These are phyloP conservation scores for Corythaeola cristata DNA, from an alignment of 2,113 vertebrate species.

Conservation along the genomic window DNA sequence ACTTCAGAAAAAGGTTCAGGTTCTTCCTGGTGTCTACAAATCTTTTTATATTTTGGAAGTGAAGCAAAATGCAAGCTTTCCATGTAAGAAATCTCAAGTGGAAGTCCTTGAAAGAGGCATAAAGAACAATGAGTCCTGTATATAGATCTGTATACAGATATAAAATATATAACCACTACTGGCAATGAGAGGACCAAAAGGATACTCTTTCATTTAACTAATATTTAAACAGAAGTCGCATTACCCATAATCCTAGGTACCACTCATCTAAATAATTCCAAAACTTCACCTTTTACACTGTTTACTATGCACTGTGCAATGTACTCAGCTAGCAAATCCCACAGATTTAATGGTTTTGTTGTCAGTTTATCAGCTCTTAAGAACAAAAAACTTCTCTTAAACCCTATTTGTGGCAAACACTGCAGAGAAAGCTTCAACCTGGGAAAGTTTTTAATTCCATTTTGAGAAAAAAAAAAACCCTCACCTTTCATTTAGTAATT, in stretches of 20 bases:
- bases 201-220: not conserved
- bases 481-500: not conserved
- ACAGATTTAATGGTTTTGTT: not conserved
- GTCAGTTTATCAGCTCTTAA: not conserved
- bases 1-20: not conserved
- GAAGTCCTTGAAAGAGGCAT: not conserved
- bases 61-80: not conserved
- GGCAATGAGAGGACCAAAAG: not conserved
- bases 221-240: not conserved
- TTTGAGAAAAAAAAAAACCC: not conserved
- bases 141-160: no score
- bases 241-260: not conserved
- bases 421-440: not conserved
- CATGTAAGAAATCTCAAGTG: not conserved
- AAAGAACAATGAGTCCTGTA: not conserved
- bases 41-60: not conserved
- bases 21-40: not conserved
- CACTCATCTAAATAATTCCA: not conserved
- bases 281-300: not conserved
- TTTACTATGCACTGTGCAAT: not conserved
- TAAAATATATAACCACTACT: not conserved
- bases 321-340: not conserved
- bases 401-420: not conserved
- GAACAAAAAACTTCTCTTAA: not conserved
- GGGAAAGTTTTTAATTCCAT: not conserved